Base-by-base conservation (phyloP, 2,797 vertebrate species). In the Megaceryle alcyon region DNA sequence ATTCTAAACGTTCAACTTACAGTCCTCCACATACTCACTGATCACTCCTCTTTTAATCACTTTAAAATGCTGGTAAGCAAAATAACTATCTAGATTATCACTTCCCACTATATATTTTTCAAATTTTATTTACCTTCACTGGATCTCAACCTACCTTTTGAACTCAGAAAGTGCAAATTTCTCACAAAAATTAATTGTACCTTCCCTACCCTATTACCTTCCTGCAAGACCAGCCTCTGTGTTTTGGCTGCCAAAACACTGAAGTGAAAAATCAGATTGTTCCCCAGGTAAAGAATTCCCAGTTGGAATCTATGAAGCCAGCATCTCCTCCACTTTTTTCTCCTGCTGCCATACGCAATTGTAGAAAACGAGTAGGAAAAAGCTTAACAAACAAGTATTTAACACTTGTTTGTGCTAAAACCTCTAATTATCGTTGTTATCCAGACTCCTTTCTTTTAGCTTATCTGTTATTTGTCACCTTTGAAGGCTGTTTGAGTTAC, bases 391-490 rank as follows among this genome's bases (percentile, higher is more conserved):
- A 20, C n/a, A 94, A 90, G 61, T 57, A 83, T 86, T 91, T 90
- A 43, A 51, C 37, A 65, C 33, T 43, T 57, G 15, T 48, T 83
- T 54, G 25, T 71, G 51, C 21, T 91, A 83, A 94, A 88, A 22
- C 13, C 11, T 94, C 46, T 82, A 85, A 95, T 96, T 90, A 90
- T 86, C 39, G 90, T 86, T 83, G 82, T 35, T 88, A 94, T 33
- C 49, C 73, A 59, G 20, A 86, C 49, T 86, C 29, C 18, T 72
- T 86, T 83, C 60, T 65, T 86, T 86, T 43, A 68, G 54, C 29
- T 92, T 90, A 44, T 88, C 49, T 79, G 29, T 44, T 81, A 61
- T 80, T 77, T 92, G 77, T 86, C 87, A 95, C 71, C 41, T 82
- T 76, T 53, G 51, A 89, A 85, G 78, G 57, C 57, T 72, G 5